These are phyloP conservation scores for Callithrix jacchus DNA, from an alignment of 2,113 vertebrate genomes.

Conservation along the genomic window DNA sequence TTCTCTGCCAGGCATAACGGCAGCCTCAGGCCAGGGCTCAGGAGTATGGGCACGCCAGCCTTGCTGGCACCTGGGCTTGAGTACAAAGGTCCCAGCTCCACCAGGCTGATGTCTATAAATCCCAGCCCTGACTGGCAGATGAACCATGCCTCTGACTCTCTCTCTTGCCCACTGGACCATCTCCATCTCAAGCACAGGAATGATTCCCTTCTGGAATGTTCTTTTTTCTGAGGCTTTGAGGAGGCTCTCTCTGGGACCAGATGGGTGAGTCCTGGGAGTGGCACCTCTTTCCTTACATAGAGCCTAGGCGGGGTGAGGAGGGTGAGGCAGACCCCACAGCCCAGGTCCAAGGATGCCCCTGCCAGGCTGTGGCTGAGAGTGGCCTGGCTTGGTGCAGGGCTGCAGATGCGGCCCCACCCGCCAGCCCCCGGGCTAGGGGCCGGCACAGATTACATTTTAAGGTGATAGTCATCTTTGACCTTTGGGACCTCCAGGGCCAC, in stretches of 20 bases:
- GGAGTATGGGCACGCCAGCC: not conserved
- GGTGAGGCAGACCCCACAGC: not conserved
- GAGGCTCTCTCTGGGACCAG: not conserved
- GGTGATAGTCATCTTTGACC: slow-evolving; percentile 86
- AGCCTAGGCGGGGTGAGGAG: not conserved
- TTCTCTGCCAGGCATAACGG: not conserved
- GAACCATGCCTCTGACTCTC: not conserved
- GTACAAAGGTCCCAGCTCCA: not conserved
- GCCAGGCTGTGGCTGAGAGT: not conserved
- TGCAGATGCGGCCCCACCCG: not conserved
- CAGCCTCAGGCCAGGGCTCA: not conserved
- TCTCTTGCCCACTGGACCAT: not conserved
- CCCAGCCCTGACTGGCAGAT: not conserved
- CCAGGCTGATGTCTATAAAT: not conserved
- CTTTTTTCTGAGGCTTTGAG: too few species aligned
- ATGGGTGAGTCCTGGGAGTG: not conserved
- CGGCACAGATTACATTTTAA: slow-evolving; percentile 81
- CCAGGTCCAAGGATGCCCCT: not conserved
- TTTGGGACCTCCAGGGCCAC: slow-evolving; percentile 71
- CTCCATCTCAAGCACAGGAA: too few species aligned
- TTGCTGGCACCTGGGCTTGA: not conserved
- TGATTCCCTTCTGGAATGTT: not conserved
- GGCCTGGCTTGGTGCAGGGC: too few species aligned
- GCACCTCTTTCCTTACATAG: not conserved
- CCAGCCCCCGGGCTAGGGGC: not conserved